Base-by-base conservation (phyloP, 35 echinoderm and acorn worm species). In the Ophiothrix spiculata region DNA sequence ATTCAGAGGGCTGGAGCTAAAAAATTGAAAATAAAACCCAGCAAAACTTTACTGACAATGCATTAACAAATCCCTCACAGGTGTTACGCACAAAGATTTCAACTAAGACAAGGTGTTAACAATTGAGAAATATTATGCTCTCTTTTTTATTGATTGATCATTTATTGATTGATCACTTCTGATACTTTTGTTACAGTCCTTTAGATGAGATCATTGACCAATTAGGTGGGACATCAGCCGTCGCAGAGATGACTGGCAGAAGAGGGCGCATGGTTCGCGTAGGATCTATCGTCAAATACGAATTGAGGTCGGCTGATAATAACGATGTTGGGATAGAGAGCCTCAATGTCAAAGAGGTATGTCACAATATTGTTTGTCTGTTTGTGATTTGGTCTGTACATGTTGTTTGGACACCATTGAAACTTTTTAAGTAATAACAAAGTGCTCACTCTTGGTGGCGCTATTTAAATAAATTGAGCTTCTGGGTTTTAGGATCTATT, bases 171-270 rank as follows among this genome's bases (percentile, higher is more conserved):
- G 13, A 32, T 77, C 13, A 16, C 17, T 17, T 77, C 11, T 77
- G 16, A 23, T n/a, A 4, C 16, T 81, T 81, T 28, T 76, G 77
- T 91, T 84, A 1, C 84, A 97, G 94, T 90, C 86, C 91, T 32
- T 77, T 97, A 8, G 94, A 97, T 93, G 94, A 97, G 39, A 93
- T 97, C 23, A 97, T 97, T 37, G 91, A 97, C 63, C 91, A 97
- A 76, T 81, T 97, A 1, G 94, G 94, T 32, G 94, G 94, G 39
- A 54, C 91, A 14, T 77, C 60, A n/a, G 39, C 77, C 77, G 94
- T 97, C 32, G 94, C 94, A 29, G 94, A 97, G 38, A 97, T 97
- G 94, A 97, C 94, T 0, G 94, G 94, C 0, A 86, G 94, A 56
- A 92, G 81, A 86, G 94, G 90, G 38, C 94, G 94, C n/a, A 75